These are phyloP conservation scores for Glaucopsyche alexis DNA, from an alignment of 2,888 invertebrate species.

Conservation along the genomic window DNA sequence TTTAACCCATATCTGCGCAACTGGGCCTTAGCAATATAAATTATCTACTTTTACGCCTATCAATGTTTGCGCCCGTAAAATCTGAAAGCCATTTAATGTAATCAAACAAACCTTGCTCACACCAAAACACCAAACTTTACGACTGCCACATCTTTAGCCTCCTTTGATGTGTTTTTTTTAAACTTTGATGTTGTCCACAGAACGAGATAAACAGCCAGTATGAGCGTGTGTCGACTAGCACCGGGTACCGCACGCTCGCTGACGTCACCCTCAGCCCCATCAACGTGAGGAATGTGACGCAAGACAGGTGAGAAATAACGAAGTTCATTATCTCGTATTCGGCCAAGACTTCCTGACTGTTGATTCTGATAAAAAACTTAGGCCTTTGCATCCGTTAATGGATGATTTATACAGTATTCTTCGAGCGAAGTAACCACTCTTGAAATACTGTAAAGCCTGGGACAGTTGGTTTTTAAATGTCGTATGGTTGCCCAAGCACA, in stretches of 20 bases:
- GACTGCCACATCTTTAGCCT: not conserved
- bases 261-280: constrained; percentile 71
- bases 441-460: too few relatives aligned
- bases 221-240: constrained; percentile 70
- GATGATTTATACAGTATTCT: too few relatives aligned
- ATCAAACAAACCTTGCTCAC: not conserved
- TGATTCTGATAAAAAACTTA: too few relatives aligned
- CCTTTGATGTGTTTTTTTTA: not conserved
- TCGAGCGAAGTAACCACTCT: too few relatives aligned
- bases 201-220: constrained; percentile 74
- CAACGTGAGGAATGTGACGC: constrained; percentile 58
- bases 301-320: constrained; percentile 51
- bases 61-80: not conserved
- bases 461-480: too few relatives aligned
- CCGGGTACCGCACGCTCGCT: constrained; percentile 58
- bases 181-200: constrained; percentile 50
- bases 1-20: too few relatives aligned
- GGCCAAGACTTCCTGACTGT: too few relatives aligned
- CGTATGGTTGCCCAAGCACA: too few relatives aligned
- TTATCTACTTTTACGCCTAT: too few relatives aligned
- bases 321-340: too few relatives aligned
- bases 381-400: too few relatives aligned
- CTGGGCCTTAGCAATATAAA: too few relatives aligned
- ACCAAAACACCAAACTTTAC: not conserved
- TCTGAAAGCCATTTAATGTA: not conserved